phyloP scores from a whole-genome alignment of 2,113 vertebrate genomes.

The Phasianus colchicus region DNA sequence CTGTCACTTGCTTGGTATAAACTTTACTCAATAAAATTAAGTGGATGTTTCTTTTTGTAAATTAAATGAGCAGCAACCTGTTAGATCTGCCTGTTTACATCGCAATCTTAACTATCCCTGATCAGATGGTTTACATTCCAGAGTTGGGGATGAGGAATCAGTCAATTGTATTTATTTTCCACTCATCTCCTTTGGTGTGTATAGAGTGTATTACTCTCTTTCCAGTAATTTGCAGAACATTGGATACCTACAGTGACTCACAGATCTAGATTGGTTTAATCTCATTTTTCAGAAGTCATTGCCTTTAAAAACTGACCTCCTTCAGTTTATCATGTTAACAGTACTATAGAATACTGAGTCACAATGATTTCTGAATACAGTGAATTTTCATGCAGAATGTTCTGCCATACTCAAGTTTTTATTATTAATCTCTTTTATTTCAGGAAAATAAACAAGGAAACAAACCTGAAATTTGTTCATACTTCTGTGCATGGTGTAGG shows the following conservation, averaged over 20 bases:
- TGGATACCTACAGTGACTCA: neutral
- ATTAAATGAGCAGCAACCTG: neutral
- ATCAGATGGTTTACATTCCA: neutral
- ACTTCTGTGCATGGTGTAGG: slow-evolving; percentile 97
- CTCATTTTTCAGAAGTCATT: neutral
- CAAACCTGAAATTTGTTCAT: slow-evolving; percentile 91
- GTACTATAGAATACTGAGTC: neutral
- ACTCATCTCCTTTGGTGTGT: accelerated
- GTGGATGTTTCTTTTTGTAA: neutral
- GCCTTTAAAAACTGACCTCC: neutral
- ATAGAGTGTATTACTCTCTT: no score
- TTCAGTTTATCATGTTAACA: neutral
- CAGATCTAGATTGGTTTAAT: no score
- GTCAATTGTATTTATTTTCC: neutral
- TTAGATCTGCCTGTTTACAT: neutral
- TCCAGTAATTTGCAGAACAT: neutral
- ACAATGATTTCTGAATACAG: accelerated
- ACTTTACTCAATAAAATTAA: neutral
- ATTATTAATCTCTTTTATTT: slow-evolving; percentile 22
- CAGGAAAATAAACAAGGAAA: slow-evolving; percentile 89
- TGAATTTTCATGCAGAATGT: neutral
- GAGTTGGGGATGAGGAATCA: neutral
- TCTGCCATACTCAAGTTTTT: neutral
- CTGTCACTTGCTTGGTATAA: neutral
- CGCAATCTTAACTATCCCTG: neutral